phyloP scores from a whole-genome alignment of 1,140 invertebrate species.

The Drosophila guanche region DNA sequence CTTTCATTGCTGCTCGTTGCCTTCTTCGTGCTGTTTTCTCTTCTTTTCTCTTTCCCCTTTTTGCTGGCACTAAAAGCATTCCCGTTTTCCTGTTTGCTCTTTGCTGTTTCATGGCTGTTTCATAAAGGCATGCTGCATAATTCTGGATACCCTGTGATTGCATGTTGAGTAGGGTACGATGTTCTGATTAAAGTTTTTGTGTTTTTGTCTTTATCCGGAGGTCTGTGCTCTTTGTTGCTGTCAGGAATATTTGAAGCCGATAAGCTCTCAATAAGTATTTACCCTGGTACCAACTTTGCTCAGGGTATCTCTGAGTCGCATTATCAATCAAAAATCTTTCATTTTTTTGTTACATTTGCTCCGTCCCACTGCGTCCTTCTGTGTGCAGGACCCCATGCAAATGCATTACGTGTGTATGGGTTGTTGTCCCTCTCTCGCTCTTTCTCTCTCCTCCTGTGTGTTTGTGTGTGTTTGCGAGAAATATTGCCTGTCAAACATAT shows the following conservation, averaged over 20 bases:
- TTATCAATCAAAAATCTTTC: too few species aligned
- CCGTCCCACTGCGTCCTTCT: too few species aligned
- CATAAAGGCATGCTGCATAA: slow-evolving; percentile 51
- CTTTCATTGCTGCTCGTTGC: not conserved
- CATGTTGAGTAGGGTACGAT: too few species aligned
- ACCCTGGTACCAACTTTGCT: too few species aligned
- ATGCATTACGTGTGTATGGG: slow-evolving; percentile 47
- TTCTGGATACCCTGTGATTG: slow-evolving; percentile 19
- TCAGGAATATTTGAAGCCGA: too few species aligned
- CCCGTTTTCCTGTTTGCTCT: not conserved
- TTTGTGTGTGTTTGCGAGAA: slow-evolving; percentile 11
- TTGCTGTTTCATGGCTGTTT: slow-evolving; percentile 17
- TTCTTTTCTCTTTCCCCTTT: not conserved
- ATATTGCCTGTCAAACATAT: slow-evolving; percentile 66
- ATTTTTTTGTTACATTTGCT: too few species aligned
- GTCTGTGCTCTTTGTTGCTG: too few species aligned
- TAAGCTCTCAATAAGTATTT: too few species aligned
- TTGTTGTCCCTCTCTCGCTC: too few species aligned
- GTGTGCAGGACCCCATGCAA: slow-evolving; percentile 39
- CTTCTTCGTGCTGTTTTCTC: not conserved
- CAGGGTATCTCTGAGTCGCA: too few species aligned
- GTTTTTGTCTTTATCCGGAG: too few species aligned
- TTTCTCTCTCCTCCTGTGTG: not conserved
- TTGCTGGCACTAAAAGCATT: slow-evolving; percentile 41
- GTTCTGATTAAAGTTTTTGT: too few species aligned